These are phyloP conservation scores for Lagodon rhomboides DNA, from an alignment of 2,797 vertebrate genomes.

Conservation along the genomic window DNA sequence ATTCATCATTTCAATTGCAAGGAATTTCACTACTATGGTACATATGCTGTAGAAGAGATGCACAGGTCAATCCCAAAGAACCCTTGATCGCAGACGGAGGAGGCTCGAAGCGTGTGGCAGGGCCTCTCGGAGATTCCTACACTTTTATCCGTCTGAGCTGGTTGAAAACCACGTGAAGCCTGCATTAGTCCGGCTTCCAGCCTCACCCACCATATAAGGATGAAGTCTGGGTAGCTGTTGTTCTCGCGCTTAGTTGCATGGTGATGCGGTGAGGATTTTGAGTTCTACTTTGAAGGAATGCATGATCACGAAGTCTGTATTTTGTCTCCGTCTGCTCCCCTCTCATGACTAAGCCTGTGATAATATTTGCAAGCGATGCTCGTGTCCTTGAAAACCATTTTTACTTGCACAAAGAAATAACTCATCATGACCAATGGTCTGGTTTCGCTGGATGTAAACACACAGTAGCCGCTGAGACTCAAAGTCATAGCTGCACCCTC, in stretches of 20 bases:
- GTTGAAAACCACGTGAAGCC: constrained; percentile 39
- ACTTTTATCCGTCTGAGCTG: constrained; percentile 62
- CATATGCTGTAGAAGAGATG: constrained; percentile 8
- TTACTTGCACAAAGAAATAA: not conserved
- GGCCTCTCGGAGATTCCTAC: constrained; percentile 36
- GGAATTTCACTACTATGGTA: not conserved
- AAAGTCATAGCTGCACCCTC: not conserved
- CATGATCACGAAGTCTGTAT: constrained; percentile 36
- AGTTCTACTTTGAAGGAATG: constrained; percentile 44
- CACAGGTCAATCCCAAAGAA: not conserved
- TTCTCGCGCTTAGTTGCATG: constrained; percentile 39
- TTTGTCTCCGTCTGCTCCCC: constrained; percentile 33
- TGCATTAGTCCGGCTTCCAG: constrained; percentile 39
- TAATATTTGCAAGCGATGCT: not conserved
- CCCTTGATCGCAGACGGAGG: not conserved
- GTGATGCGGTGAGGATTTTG: constrained; percentile 43
- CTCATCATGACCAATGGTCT: not conserved
- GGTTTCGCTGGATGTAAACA: constrained; percentile 13
- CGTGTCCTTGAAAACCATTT: not conserved
- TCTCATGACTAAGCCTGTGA: not conserved
- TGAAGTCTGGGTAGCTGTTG: constrained; percentile 32
- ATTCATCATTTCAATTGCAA: not conserved
- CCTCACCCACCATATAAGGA: constrained; percentile 70
- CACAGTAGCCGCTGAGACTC: not conserved
- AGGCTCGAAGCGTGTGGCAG: constrained; percentile 24